Conservation (phyloP, 2,888 invertebrate genomes). For the Apotomis betuletana region DNA sequence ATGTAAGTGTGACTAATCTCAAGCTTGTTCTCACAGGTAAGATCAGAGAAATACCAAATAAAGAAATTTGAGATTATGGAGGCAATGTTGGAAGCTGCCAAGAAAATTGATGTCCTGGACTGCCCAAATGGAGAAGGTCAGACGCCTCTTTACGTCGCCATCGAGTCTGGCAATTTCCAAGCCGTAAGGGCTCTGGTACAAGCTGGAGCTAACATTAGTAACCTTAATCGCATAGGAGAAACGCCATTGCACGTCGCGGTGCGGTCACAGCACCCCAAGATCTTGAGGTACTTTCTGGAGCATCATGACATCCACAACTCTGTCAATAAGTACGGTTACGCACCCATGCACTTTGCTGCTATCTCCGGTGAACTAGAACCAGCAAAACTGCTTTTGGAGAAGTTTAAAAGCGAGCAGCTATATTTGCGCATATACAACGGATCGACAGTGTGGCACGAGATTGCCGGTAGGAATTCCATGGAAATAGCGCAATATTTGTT, state of each 20-base stretch:
- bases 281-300: conserved; percentile 13
- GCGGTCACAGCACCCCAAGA: background rate
- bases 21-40: too few species aligned
- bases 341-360: conserved; percentile 8
- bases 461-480: background rate
- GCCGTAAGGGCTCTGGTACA: background rate
- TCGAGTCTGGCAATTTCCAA: background rate
- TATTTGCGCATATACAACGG: background rate
- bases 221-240: background rate
- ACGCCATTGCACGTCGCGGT: conserved; percentile 5
- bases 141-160: background rate
- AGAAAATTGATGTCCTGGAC: too few species aligned
- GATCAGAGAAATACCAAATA: too few species aligned
- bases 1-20: too few species aligned
- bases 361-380: background rate
- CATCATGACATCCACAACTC: background rate
- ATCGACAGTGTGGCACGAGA: background rate
- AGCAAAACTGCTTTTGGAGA: conserved; percentile 1
- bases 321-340: background rate
- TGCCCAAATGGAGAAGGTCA: too few species aligned
- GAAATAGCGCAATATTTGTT: conserved; percentile 13
- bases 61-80: too few species aligned
- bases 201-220: background rate
- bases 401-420: background rate
- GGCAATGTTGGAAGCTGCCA: too few species aligned